These are phyloP conservation scores for Chaenogobius annularis DNA, from an alignment of 2,113 vertebrate species.

Conservation along the genomic window DNA sequence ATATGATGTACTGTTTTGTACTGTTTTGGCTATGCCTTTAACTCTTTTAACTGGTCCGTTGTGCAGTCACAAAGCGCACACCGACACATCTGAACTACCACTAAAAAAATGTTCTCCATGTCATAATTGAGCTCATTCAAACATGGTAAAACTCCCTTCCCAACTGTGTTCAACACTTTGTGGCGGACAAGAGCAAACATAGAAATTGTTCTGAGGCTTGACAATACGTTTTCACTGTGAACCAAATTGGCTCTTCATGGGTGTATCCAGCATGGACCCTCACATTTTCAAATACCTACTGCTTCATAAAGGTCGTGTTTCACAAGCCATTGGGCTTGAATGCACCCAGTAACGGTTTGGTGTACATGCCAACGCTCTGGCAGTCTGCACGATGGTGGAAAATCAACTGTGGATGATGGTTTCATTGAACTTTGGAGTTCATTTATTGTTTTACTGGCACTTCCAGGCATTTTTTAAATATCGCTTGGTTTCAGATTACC, in stretches of 20 bases:
- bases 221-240: constrained; percentile 13
- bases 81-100: not conserved
- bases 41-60: constrained; percentile 11
- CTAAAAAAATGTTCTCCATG: not conserved
- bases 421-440: constrained; percentile 32
- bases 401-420: constrained; percentile 32
- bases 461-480: constrained; percentile 12
- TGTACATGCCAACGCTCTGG: constrained; percentile 36
- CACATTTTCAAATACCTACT: constrained; percentile 34
- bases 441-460: constrained; percentile 23
- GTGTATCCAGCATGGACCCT: constrained; percentile 31
- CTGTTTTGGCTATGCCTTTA: too few species aligned
- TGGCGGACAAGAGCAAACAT: constrained; percentile 41
- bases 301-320: constrained; percentile 48
- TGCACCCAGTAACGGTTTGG: constrained; percentile 24
- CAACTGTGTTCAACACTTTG: constrained; percentile 36
- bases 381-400: not conserved
- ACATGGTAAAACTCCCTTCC: constrained; percentile 26
- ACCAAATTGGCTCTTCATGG: constrained; percentile 18
- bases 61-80: not conserved
- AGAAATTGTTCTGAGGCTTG: constrained; percentile 29
- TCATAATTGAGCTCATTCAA: constrained; percentile 17
- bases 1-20: too few species aligned
- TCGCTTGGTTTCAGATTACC: too few species aligned
- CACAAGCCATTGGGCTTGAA: constrained; percentile 32